Evolutionary conservation across 1,140 invertebrate genomes (phyloP).

Genomic region (Sinella curviseta): DNA sequence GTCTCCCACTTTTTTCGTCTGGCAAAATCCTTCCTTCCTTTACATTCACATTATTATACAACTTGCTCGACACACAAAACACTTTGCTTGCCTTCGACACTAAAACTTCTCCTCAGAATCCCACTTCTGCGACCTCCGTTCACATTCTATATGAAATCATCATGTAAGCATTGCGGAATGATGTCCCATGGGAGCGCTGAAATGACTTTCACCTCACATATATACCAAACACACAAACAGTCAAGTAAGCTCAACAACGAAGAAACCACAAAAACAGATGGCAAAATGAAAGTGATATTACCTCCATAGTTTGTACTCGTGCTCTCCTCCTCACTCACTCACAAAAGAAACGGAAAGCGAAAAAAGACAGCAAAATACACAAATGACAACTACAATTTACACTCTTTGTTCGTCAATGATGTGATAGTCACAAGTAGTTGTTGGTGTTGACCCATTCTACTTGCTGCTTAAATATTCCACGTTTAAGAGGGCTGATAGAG

Average conservation of each 20-base stretch:
- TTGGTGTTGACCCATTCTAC: too few relatives aligned
- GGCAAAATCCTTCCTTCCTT: not conserved
- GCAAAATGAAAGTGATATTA: not conserved
- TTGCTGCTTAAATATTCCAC: too few relatives aligned
- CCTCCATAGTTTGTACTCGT: too few relatives aligned
- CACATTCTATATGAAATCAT: not conserved
- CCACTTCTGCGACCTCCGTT: not conserved
- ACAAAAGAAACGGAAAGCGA: too few relatives aligned
- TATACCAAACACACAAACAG: not conserved
- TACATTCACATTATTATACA: conserved; percentile 3
- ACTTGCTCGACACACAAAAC: not conserved
- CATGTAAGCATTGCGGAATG: conserved; percentile 13
- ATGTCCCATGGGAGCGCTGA: not conserved
- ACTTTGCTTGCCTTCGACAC: not conserved
- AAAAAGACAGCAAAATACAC: too few relatives aligned
- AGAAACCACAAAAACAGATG: not conserved
- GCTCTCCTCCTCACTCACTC: too few relatives aligned
- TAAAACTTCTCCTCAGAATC: not conserved
- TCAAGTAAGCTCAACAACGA: too few relatives aligned
- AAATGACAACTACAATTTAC: too few relatives aligned
- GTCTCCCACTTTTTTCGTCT: not conserved
- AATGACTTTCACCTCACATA: conserved; percentile 10
- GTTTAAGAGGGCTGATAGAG: too few relatives aligned
- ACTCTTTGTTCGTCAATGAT: too few relatives aligned
- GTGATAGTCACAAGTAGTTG: too few relatives aligned